phyloP scores from a whole-genome alignment of 2,797 vertebrate species.

The Danio jaintianensis region DNA sequence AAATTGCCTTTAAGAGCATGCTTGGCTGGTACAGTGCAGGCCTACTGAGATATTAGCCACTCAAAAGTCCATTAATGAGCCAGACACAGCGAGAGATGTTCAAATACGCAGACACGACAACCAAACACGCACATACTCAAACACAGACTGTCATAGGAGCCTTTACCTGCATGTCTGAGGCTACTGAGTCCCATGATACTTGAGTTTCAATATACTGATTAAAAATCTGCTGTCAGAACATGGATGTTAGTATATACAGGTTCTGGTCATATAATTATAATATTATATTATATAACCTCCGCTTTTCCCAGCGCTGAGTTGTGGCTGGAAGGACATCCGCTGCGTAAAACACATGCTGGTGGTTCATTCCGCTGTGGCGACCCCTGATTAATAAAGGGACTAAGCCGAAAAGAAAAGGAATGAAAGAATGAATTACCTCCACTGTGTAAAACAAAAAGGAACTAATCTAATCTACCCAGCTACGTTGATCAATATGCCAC shows the following conservation, averaged over 20 bases:
- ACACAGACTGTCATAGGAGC: constrained; percentile 17
- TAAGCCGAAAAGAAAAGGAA: no score
- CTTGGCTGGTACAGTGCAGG: not conserved
- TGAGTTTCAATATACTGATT: constrained; percentile 10
- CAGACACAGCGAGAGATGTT: not conserved
- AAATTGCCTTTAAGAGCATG: constrained; percentile 7
- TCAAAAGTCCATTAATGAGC: constrained; percentile 3
- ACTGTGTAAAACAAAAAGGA: no score
- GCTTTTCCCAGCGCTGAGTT: no score
- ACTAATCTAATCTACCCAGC: no score
- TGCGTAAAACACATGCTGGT: no score
- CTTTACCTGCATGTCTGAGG: constrained; percentile 11
- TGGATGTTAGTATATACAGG: not conserved
- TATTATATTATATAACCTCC: no score
- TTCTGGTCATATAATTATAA: no score
- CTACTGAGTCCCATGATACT: constrained; percentile 9
- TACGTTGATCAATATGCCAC: not conserved
- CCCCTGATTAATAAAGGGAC: no score
- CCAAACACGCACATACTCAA: not conserved
- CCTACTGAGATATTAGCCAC: not conserved
- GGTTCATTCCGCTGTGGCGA: no score
- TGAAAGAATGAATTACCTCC: no score
- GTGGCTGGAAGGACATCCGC: no score
- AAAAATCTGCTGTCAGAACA: not conserved
- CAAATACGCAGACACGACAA: not conserved